Base-by-base conservation (phyloP, 2,797 vertebrate species). In the Anas bernieri region DNA sequence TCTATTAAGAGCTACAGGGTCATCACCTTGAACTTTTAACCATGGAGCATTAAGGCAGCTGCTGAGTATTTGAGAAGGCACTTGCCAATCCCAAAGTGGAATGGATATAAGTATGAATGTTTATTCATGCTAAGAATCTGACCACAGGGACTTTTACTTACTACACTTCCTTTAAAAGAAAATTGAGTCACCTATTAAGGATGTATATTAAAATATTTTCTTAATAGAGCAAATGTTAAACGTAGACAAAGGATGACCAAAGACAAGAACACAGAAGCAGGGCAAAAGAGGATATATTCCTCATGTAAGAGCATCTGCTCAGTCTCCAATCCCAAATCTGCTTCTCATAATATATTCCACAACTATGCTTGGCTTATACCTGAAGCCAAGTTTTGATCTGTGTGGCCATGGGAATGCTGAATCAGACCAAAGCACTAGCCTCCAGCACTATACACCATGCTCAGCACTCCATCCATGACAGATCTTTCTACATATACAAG, bases 21-120 rank as follows among this genome's bases (percentile, higher is more conserved):
- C 81, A 83, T 56, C 88, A 55, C 58, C 68, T 77, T 85, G 68
- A 94, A 92, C 77, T 75, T 92, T 43, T 46, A 90, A 68, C 31
- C 54, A 78, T 45, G 54, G 74, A 80, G 31, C 35, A 67, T 74
- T 88, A 58, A 79, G 70, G 58, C 22, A 93, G 62, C 33, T 84
- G 35, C 67, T 68, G 48, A 31, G 55, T 90, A 50, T 79, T 74
- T 91, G 58, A 88, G 74, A 91, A 92, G 68, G 63, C 26, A 84
- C 14, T 94, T 94, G 61, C 64, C 78, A 80, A 28, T 80, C 54
- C 77, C 68, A 59, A 86, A 90, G 35, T 77, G 81, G 39, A 88
- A 93, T 46, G 37, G 86, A 90, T 37, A 63, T 54, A 92, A 84
- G 45, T 45, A 55, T 30, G 56, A 82, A 64, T 82, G 43, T 84